A percentile compares a stretch with the other conserved stretches of the same genome.
These are phyloP conservation scores for Bovichtus diacanthus DNA, from an alignment of 2,797 vertebrate species.

Conservation along the genomic window DNA sequence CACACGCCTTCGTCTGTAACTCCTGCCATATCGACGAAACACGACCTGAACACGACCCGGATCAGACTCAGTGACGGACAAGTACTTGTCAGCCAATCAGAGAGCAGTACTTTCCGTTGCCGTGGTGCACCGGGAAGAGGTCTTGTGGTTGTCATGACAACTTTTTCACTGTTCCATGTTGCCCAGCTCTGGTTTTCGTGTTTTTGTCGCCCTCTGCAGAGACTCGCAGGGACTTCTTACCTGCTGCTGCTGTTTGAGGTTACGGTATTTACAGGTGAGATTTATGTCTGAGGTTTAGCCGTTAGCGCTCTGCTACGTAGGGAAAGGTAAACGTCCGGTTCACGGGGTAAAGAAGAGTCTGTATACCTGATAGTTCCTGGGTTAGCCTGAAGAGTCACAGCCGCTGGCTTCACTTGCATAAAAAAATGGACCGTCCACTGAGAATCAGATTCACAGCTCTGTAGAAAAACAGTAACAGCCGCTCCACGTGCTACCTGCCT, in stretches of 20 bases:
- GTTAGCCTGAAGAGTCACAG: constrained; percentile 79
- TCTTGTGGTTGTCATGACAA: constrained; percentile 37
- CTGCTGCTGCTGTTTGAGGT: constrained; percentile 20
- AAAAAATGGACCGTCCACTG: constrained; percentile 66
- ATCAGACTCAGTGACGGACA: no score
- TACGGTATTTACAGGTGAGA: constrained; percentile 56
- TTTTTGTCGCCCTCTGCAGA: constrained; percentile 12
- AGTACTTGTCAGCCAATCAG: constrained; percentile 7
- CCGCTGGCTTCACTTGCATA: constrained; percentile 81
- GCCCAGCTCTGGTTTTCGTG: constrained; percentile 44
- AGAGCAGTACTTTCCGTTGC: neutral
- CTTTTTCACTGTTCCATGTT: constrained; percentile 26
- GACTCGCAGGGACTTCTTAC: constrained; percentile 22
- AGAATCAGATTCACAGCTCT: constrained; percentile 82
- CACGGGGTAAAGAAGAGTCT: constrained; percentile 62
- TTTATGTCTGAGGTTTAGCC: constrained; percentile 68
- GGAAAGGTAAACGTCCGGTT: constrained; percentile 69
- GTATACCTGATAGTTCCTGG: constrained; percentile 86
- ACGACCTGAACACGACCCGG: no score
- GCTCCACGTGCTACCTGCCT: constrained; percentile 67
- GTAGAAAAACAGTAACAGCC: constrained; percentile 77
- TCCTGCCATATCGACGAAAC: no score
- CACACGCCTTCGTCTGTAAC: no score
- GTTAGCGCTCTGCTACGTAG: constrained; percentile 75
- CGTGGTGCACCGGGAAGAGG: constrained; percentile 21